These are phyloP conservation scores for Lochmaea crataegi DNA, from an alignment of 2,888 invertebrate genomes.

Conservation along the genomic window DNA sequence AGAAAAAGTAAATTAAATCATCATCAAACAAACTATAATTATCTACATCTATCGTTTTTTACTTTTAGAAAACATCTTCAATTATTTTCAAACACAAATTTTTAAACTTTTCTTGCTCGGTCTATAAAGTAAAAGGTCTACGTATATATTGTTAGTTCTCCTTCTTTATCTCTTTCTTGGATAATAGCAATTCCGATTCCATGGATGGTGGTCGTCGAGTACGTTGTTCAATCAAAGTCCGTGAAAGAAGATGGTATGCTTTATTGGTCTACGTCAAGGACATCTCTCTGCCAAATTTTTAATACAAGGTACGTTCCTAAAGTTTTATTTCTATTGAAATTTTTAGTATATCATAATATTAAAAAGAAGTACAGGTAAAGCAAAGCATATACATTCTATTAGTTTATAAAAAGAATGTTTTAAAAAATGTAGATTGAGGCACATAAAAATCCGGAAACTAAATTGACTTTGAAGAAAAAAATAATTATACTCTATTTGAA, in stretches of 20 bases:
- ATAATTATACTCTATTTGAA: too few relatives aligned
- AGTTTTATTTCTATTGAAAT: background rate
- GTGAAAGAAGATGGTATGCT: constrained; percentile 27
- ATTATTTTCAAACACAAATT: background rate
- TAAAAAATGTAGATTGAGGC: too few relatives aligned
- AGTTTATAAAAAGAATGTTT: too few relatives aligned
- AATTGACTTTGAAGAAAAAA: too few relatives aligned
- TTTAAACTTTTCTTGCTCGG: background rate
- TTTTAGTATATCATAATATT: too few relatives aligned
- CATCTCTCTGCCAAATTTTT: background rate
- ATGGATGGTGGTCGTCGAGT: constrained; percentile 22
- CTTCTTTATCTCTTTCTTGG: constrained; percentile 13
- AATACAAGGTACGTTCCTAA: background rate
- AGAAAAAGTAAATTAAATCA: too few relatives aligned
- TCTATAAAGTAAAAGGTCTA: constrained; percentile 28
- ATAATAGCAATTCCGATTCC: constrained; percentile 24
- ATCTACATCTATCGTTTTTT: background rate
- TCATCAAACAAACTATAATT: too few relatives aligned
- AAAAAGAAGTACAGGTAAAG: too few relatives aligned
- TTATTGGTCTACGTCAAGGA: constrained; percentile 11
- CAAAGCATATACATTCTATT: too few relatives aligned
- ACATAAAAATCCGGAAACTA: too few relatives aligned
- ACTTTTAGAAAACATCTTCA: background rate
- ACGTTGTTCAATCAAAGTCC: constrained; percentile 33
- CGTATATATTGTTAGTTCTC: constrained; percentile 8